Evolutionary conservation across 2,888 invertebrate species (phyloP).

Genomic region (Cheilosia pagana): DNA sequence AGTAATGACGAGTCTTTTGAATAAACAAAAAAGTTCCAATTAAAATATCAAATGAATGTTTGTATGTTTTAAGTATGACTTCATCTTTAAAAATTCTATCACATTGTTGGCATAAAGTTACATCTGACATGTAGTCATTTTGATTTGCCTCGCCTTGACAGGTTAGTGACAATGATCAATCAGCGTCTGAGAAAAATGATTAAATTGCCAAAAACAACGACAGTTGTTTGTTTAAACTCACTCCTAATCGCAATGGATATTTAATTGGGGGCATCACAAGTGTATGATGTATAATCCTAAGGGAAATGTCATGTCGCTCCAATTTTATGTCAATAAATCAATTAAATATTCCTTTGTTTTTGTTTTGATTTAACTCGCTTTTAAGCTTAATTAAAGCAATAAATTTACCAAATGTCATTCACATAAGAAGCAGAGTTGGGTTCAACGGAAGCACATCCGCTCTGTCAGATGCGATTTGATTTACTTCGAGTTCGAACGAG

Average conservation of each 20-base stretch:
- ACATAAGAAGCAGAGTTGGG: not conserved
- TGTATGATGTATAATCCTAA: no score
- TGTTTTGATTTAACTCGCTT: not conserved
- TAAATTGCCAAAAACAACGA: not conserved
- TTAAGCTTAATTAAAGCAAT: not conserved
- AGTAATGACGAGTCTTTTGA: constrained; percentile 15
- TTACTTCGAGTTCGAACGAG: not conserved
- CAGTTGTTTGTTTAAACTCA: not conserved
- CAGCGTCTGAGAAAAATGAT: constrained; percentile 22
- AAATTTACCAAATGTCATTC: not conserved
- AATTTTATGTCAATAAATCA: not conserved
- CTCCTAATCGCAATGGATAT: not conserved
- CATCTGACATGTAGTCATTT: constrained; percentile 3
- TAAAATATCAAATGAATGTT: constrained; percentile 15
- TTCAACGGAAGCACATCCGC: not conserved
- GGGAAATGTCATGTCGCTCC: not conserved
- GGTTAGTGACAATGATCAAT: constrained; percentile 32
- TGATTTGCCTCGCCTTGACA: constrained; percentile 4
- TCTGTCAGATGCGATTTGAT: not conserved
- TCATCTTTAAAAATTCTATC: constrained; percentile 1
- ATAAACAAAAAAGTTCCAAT: constrained; percentile 31
- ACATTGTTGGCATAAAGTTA: not conserved
- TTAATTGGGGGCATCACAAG: not conserved
- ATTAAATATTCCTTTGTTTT: not conserved
- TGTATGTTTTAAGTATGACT: not conserved